A percentile compares a stretch with the other conserved stretches of the same genome.
phyloP scores from a whole-genome alignment of 2,888 invertebrate genomes.

The Strigamia crassipes region DNA sequence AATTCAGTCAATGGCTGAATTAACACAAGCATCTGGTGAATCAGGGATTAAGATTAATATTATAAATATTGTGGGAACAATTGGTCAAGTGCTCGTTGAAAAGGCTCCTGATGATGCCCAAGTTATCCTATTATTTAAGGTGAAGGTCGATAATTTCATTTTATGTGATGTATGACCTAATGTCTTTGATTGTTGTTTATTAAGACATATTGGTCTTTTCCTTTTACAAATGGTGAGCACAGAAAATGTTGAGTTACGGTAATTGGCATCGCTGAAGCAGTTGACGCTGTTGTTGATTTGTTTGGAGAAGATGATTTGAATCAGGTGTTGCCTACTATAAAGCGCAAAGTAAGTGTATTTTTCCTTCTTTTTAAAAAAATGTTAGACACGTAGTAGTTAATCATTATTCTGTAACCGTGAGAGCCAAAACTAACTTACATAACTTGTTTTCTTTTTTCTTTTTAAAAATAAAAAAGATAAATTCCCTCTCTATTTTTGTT shows the following conservation, averaged over 20 bases:
- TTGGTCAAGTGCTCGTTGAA: constrained; percentile 50
- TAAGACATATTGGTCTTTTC: constrained; percentile 62
- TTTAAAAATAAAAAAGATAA: no score
- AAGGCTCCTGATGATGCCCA: not conserved
- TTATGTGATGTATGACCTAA: not conserved
- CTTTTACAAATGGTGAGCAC: constrained; percentile 66
- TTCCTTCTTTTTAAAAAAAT: no score
- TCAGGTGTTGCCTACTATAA: constrained; percentile 66
- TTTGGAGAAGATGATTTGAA: constrained; percentile 66
- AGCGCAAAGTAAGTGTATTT: constrained; percentile 67
- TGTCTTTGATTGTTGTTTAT: not conserved
- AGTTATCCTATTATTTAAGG: not conserved
- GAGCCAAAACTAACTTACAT: constrained; percentile 70
- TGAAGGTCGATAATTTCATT: not conserved
- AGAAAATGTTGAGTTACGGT: constrained; percentile 65
- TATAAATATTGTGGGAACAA: constrained; percentile 53
- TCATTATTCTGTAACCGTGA: constrained; percentile 73
- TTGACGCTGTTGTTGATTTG: constrained; percentile 76
- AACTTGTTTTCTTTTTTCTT: constrained; percentile 74
- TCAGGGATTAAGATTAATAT: constrained; percentile 54
- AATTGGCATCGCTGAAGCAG: constrained; percentile 74
- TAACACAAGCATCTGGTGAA: constrained; percentile 54
- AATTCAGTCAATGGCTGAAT: constrained; percentile 55
- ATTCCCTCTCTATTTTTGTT: not conserved
- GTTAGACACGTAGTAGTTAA: no score